phyloP scores from a whole-genome alignment of 2,888 invertebrate species.

The Drosophila tripunctata region DNA sequence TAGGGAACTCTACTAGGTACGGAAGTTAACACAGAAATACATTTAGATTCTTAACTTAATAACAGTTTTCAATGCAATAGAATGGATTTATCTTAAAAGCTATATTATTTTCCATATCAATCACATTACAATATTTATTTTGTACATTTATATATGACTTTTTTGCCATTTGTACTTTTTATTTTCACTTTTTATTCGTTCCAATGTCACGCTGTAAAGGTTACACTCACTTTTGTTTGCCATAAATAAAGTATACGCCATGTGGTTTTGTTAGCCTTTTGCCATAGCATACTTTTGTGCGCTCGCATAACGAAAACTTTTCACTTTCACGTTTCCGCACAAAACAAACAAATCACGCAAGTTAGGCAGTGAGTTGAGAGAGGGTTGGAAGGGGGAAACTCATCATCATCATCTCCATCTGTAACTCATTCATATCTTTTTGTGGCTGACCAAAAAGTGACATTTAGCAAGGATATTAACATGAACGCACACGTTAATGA shows the following conservation, averaged over 20 bases:
- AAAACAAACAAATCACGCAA: constrained; percentile 14
- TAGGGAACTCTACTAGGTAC: constrained; percentile 15
- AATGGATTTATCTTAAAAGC: neutral
- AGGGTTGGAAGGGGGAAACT: neutral
- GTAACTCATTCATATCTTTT: constrained; percentile 29
- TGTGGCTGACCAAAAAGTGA: constrained; percentile 49
- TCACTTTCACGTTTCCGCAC: constrained; percentile 40
- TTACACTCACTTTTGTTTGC: constrained; percentile 1
- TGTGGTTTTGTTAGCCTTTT: constrained; percentile 29
- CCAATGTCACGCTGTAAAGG: constrained; percentile 16
- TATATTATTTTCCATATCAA: no score
- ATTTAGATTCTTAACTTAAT: constrained; percentile 19
- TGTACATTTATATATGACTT: no score
- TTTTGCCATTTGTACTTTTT: no score
- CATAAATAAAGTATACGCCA: constrained; percentile 47
- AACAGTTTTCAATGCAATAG: neutral
- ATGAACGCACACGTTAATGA: constrained; percentile 64
- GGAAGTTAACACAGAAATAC: constrained; percentile 1
- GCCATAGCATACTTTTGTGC: constrained; percentile 18
- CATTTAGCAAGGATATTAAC: constrained; percentile 64
- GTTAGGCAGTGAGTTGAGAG: neutral
- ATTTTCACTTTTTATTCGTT: constrained; percentile 9
- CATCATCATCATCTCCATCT: constrained; percentile 1
- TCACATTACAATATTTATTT: no score
- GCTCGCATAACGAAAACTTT: constrained; percentile 38